Conservation (phyloP, 1,140 invertebrate species). For the Zaprionus taronus region DNA sequence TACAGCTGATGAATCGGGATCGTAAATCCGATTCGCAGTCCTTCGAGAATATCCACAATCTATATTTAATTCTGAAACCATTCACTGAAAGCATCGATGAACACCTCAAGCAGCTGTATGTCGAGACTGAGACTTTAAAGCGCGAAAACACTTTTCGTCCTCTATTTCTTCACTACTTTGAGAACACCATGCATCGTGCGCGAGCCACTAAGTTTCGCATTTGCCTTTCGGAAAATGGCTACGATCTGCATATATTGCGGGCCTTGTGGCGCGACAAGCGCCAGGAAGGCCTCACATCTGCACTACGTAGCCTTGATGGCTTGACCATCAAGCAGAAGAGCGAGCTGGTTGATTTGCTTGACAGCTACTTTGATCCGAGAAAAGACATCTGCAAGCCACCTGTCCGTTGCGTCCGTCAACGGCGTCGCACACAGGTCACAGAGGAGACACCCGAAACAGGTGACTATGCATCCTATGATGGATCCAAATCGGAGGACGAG, state of each 20-base stretch:
- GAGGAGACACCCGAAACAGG: not conserved
- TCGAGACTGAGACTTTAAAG: slow-evolving; percentile 86
- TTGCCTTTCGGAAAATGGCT: slow-evolving; percentile 46
- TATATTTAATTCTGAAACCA: slow-evolving; percentile 86
- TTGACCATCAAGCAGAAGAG: slow-evolving; percentile 87
- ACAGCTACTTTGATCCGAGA: slow-evolving; percentile 88
- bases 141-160: slow-evolving; percentile 86
- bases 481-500: not conserved
- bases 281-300: slow-evolving; percentile 40
- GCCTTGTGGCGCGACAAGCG: slow-evolving; percentile 52
- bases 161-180: slow-evolving; percentile 70
- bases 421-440: not conserved
- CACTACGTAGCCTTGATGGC: slow-evolving; percentile 35
- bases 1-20: slow-evolving; percentile 50
- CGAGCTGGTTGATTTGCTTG: slow-evolving; percentile 88
- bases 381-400: slow-evolving; percentile 85
- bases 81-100: slow-evolving; percentile 87
- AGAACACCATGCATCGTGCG: slow-evolving; percentile 52
- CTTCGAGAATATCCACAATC: slow-evolving; percentile 61
- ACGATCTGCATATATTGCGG: slow-evolving; percentile 44
- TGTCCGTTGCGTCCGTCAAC: not conserved
- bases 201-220: slow-evolving; percentile 61
- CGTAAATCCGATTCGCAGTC: not conserved
- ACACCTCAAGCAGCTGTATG: slow-evolving; percentile 87
- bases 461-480: not conserved